Conservation (phyloP, 2,888 invertebrate species). For the Drosophila kambysellisi region DNA sequence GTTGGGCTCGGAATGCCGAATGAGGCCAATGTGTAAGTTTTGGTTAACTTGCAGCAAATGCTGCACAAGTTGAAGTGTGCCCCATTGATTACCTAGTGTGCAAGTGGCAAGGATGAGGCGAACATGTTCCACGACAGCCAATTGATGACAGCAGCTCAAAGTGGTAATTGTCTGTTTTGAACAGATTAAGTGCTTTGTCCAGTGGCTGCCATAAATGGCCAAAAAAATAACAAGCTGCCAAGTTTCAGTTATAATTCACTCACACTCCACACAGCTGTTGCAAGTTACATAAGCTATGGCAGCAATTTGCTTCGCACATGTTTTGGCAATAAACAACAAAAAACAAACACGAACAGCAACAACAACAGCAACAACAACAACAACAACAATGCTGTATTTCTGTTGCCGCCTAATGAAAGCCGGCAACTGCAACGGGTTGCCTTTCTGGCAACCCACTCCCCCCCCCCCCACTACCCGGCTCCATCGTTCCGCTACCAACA, state of each 20-base stretch:
- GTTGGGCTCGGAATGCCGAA: neutral
- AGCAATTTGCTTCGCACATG: slow-evolving; percentile 25
- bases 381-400: slow-evolving; percentile 2
- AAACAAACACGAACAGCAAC: neutral
- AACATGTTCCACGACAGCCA: slow-evolving; percentile 4
- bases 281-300: slow-evolving; percentile 10
- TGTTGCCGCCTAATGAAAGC: slow-evolving; percentile 13
- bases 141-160: slow-evolving; percentile 15
- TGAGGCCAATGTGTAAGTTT: neutral
- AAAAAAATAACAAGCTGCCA: slow-evolving; percentile 9
- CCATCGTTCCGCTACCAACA: neutral
- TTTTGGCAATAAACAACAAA: slow-evolving; percentile 17
- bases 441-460: neutral
- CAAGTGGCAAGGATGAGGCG: neutral
- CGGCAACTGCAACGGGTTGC: slow-evolving; percentile 9
- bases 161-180: slow-evolving; percentile 20
- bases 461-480: neutral
- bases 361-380: neutral
- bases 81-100: neutral
- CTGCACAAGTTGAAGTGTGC: neutral
- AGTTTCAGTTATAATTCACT: slow-evolving; percentile 6
- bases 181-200: slow-evolving; percentile 17
- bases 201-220: slow-evolving; percentile 11
- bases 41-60: neutral
- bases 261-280: slow-evolving; percentile 12